Conservation (phyloP, 1,140 invertebrate species). For the Chionoecetes opilio region DNA sequence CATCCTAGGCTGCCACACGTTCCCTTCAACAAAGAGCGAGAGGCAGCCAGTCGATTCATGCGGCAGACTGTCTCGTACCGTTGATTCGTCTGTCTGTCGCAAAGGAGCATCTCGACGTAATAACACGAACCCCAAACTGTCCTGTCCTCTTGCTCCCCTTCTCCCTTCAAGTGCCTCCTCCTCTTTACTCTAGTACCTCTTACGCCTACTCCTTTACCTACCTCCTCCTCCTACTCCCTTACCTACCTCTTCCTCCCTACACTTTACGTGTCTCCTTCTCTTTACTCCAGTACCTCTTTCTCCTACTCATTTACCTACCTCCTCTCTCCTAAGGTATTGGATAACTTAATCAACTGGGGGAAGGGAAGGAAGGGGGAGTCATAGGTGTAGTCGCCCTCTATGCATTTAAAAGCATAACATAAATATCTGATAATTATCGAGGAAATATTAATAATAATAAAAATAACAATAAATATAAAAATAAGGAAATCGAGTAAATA, state of each 20-base stretch:
- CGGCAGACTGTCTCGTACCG: background rate
- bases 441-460: too few relatives aligned
- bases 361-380: background rate
- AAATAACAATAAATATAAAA: too few relatives aligned
- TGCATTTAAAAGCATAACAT: slow-evolving; percentile 4
- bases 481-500: too few relatives aligned
- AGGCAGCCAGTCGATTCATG: background rate
- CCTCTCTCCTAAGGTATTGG: background rate
- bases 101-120: background rate
- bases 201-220: too few relatives aligned
- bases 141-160: background rate
- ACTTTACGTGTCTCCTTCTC: too few relatives aligned
- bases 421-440: too few relatives aligned
- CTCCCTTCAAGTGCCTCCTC: background rate
- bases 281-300: too few relatives aligned
- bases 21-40: background rate
- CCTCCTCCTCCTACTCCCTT: too few relatives aligned
- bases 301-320: background rate
- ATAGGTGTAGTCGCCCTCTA: background rate
- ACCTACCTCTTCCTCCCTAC: too few relatives aligned
- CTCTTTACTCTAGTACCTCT: too few relatives aligned
- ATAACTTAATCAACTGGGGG: background rate
- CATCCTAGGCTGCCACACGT: too few relatives aligned
- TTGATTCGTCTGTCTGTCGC: background rate
- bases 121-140: background rate